A percentile compares a stretch with the other conserved stretches of the same genome.
These are phyloP conservation scores for Callithrix jacchus DNA, from an alignment of 2,113 vertebrate species.

Conservation along the genomic window DNA sequence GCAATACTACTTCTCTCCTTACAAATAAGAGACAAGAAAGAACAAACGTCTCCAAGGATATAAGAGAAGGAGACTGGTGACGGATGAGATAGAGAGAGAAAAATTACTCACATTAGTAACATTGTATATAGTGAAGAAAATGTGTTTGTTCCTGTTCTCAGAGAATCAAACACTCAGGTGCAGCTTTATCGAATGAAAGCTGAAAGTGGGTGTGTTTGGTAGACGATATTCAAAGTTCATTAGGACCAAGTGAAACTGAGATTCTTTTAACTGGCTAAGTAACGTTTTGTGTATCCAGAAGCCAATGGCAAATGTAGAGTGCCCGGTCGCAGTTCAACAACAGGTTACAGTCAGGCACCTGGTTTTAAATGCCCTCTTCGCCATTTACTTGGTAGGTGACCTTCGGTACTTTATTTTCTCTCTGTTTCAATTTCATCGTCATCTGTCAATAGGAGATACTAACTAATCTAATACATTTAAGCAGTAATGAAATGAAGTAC, in stretches of 20 bases:
- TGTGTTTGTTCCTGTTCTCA: neutral
- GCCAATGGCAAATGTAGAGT: neutral
- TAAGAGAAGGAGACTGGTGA: neutral
- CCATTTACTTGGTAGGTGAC: neutral
- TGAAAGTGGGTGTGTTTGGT: accelerated
- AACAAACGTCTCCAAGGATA: neutral
- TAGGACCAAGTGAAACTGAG: neutral
- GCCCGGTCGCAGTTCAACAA: neutral
- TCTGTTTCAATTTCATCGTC: neutral
- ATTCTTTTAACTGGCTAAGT: neutral
- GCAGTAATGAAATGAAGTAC: neutral
- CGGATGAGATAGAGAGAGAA: neutral
- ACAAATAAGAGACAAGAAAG: neutral
- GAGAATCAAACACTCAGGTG: neutral
- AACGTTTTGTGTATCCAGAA: neutral
- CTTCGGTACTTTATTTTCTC: neutral
- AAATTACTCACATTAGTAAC: neutral
- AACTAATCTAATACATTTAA: neutral
- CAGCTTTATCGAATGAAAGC: neutral
- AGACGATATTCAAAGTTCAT: neutral
- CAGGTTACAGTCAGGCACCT: neutral
- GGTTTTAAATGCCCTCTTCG: neutral
- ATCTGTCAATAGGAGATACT: neutral
- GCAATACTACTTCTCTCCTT: neutral
- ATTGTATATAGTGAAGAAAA: neutral